Evolutionary conservation across 2,113 vertebrate species (phyloP), one percentile per base, ranked within the genome.

Genomic region (Misgurnus mizolepis): DNA sequence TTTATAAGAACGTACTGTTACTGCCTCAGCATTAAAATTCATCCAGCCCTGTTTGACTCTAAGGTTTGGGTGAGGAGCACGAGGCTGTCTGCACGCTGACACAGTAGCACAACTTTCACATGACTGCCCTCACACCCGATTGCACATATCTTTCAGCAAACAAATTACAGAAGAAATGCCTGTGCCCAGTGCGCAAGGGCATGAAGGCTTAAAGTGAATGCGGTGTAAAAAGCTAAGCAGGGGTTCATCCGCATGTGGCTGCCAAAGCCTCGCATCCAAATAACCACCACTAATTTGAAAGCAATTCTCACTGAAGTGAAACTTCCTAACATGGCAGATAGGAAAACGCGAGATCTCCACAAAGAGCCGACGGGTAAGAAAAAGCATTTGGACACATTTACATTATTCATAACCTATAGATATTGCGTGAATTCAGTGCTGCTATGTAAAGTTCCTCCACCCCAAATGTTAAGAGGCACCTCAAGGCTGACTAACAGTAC

Each of bases 401-500:
- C 58, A 75, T 75, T 75, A 75, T 75, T 75, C 72, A 75, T 64
- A 62, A 75, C 18, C 58, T 49, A 17, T 62, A 45, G 50, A 66
- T 27, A 67, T 17, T 69, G 50, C 73, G 50, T 55, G 55, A 56
- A 78, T 49, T 62, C 34, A 55, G 49, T 34, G 1, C 39, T 45
- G n/a, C 50, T 67, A 65, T 41, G 12, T 22, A 75, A 75, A 64
- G 22, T 75, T 75, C 10, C 6, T 41, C 43, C 39, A 62, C 45
- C 43, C 55, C 67, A 61, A 61, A 69, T 60, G 77, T 79, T 49
- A 61, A 79, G 18, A 61, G 55, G 14, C n/a, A 39, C 55, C 50
- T 78, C 55, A 68, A 74, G 64, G 65, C 76, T 58, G 70, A 10
- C 70, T 45, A 45, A 73, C 55, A 43, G 55, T 60, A 60, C 10